These are phyloP conservation scores for Camptogramma bilineatum DNA, from an alignment of 2,888 invertebrate genomes.

Conservation along the genomic window DNA sequence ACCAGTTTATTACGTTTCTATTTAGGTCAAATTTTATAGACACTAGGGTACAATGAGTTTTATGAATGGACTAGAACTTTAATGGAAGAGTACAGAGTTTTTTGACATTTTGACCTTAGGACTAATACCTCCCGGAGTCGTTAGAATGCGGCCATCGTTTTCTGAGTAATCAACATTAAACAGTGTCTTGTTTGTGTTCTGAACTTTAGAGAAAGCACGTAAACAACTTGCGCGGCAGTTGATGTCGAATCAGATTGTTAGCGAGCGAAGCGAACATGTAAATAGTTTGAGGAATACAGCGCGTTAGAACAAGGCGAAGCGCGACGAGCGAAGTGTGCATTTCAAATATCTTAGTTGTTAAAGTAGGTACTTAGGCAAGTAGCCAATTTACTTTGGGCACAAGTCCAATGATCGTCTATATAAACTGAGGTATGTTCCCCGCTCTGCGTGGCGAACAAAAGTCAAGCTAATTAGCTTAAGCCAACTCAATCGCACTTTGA, in stretches of 20 bases:
- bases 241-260: conserved; percentile 3
- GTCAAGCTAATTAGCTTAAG: no score
- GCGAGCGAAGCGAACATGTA: not conserved
- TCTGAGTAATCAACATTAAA: not conserved
- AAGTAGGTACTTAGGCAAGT: not conserved
- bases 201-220: conserved; percentile 1
- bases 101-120: no score
- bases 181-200: not conserved
- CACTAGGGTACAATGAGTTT: no score
- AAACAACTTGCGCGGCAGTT: not conserved
- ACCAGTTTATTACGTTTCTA: not conserved
- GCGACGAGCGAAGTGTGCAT: conserved; percentile 1
- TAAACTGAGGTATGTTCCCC: no score
- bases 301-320: not conserved
- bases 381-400: no score
- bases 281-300: not conserved
- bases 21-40: not conserved
- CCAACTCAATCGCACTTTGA: no score
- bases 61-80: no score
- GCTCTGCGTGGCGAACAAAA: no score
- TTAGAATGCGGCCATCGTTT: not conserved
- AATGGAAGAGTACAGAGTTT: no score
- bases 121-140: no score
- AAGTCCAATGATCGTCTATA: no score
- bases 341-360: not conserved